phyloP scores from a whole-genome alignment of 2,888 invertebrate genomes.

The Hartigia nigra region DNA sequence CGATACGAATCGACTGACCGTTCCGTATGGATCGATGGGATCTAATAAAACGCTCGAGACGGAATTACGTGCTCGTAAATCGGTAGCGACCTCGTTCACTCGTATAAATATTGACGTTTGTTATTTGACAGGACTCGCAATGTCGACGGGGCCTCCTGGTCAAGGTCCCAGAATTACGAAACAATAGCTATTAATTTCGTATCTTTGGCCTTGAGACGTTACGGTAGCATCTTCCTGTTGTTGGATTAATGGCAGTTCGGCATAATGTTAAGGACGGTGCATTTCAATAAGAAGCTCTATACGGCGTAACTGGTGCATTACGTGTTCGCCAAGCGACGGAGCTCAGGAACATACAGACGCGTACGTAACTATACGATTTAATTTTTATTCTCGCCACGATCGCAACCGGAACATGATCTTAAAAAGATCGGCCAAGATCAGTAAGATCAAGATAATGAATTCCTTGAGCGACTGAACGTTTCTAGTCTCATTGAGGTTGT shows the following conservation, averaged over 20 bases:
- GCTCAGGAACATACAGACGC: background rate
- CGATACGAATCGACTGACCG: background rate
- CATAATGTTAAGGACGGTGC: background rate
- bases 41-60: background rate
- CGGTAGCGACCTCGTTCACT: background rate
- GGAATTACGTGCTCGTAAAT: conserved; percentile 6
- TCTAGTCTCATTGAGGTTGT: background rate
- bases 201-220: conserved; percentile 1
- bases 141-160: background rate
- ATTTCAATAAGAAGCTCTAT: background rate
- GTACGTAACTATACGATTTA: background rate
- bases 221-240: conserved; percentile 3
- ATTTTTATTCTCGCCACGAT: background rate
- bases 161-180: conserved; percentile 1
- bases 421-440: background rate
- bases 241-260: background rate
- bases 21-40: background rate
- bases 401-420: background rate
- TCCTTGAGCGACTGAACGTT: background rate
- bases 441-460: background rate
- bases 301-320: background rate
- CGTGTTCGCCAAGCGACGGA: background rate
- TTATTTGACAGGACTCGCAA: background rate
- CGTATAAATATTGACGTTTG: background rate
- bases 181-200: conserved; percentile 5